phyloP scores from a whole-genome alignment of 2,113 vertebrate genomes.

The Agelaius phoeniceus region DNA sequence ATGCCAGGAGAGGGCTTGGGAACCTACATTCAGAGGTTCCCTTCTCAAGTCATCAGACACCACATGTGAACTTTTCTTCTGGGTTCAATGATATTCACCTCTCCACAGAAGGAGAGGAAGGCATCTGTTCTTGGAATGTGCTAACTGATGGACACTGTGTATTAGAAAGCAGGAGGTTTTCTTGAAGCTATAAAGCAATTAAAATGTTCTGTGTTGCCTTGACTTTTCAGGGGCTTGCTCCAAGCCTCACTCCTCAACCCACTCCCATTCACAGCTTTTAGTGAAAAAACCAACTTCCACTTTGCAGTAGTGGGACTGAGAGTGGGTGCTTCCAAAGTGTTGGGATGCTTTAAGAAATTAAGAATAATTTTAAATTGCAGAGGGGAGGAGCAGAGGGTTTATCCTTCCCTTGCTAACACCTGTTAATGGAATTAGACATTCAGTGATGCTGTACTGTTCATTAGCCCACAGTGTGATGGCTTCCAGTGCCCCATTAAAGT shows the following conservation, averaged over 20 bases:
- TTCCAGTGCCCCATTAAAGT: background rate
- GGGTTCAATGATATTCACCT: background rate
- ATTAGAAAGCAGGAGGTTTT: background rate
- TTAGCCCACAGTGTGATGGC: background rate
- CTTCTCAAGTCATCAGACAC: background rate
- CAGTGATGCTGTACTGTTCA: rapidly evolving
- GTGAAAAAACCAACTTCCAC: background rate
- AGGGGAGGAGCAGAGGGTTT: background rate
- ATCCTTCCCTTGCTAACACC: background rate
- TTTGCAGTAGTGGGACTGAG: background rate
- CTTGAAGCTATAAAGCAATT: background rate
- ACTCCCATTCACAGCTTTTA: background rate
- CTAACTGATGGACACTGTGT: background rate
- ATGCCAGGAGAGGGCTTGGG: background rate
- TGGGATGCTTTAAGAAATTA: background rate
- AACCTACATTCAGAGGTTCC: background rate
- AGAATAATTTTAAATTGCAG: background rate
- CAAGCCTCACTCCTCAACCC: background rate
- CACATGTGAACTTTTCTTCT: background rate
- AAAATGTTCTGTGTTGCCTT: background rate
- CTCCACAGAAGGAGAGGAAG: background rate
- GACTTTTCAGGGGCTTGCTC: background rate
- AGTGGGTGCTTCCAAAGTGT: background rate
- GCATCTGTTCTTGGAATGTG: background rate
- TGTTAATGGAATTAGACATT: background rate